Evolutionary conservation across 2,888 invertebrate species (phyloP), one percentile per base, ranked within the genome.

Genomic region (Drosophila seclusa): DNA sequence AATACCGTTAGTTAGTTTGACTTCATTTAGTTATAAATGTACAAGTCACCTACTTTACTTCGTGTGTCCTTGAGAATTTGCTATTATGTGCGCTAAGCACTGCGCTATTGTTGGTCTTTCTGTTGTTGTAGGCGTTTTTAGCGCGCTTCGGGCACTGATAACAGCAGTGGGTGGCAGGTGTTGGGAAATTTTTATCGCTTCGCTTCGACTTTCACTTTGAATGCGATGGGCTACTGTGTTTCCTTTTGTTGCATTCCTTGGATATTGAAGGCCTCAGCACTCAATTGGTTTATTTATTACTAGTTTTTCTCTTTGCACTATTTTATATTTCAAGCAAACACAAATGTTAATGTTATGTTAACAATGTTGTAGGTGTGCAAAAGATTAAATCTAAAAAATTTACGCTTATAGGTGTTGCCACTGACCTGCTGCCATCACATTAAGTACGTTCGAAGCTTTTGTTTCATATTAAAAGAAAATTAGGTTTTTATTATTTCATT

Each of bases 91-190:
- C 58, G 76, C 76, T 76, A 64, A 58, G 65, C 66, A 29, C 21
- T 49, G 24, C 54, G 62, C 36, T 61, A n/a, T 34, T 40, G 34
- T 27, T 67, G 53, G 24, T 62, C 48, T 64, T 64, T 48, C 45
- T 76, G 52, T 66, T 68, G 50, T 76, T 68, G 78, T 75, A 59
- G 75, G 68, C 69, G 80, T 69, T 78, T 80, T 85, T 80, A 78
- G 83, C 86, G 81, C 83, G 86, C 81, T 76, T 69, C 54, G 55
- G 38, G 54, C 67, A 74, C 84, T 83, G 82, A 85, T 89, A 89
- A 82, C 87, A 50, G 42, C 48, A 61, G 83, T 76, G 85, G 82
- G 82, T 58, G 70, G 58, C 55, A 70, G 78, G 60, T 61, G 59
- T 48, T 34, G 40, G 36, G 52, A 68, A 55, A 68, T 65, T 68